Percentiles rank a stretch among this genome's conserved stretches.
These are phyloP conservation scores for Netta rufina DNA, from an alignment of 2,797 vertebrate species.

Conservation along the genomic window DNA sequence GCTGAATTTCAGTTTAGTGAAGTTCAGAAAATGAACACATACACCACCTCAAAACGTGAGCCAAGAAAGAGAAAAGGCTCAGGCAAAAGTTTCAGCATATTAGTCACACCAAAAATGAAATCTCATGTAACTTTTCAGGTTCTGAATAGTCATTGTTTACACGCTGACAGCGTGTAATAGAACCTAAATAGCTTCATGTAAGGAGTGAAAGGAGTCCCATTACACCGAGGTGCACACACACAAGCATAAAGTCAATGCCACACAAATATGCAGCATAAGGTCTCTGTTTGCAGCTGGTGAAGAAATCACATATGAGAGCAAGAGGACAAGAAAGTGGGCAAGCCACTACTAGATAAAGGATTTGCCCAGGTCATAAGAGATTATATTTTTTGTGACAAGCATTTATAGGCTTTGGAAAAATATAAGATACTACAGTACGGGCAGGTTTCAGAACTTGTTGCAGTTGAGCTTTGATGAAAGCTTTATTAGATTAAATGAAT, in stretches of 20 bases:
- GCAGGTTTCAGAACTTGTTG: neutral
- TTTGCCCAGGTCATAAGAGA: neutral
- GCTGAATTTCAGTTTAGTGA: neutral
- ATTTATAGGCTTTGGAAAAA: neutral
- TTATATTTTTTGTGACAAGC: rapidly evolving
- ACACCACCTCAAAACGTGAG: neutral
- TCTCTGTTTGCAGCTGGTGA: neutral
- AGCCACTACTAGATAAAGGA: rapidly evolving
- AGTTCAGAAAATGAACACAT: neutral
- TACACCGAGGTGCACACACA: neutral
- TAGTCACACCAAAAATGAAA: neutral
- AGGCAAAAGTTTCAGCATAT: too few species aligned
- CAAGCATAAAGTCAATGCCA: too few species aligned
- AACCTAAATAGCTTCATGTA: rapidly evolving
- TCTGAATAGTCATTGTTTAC: neutral
- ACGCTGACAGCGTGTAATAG: neutral
- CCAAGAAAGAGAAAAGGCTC: neutral
- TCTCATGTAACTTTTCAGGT: rapidly evolving
- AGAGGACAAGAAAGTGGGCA: neutral
- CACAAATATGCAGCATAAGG: rapidly evolving
- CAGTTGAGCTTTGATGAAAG: neutral
- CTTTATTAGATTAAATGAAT: neutral
- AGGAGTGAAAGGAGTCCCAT: neutral
- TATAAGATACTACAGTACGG: neutral
- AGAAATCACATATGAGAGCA: neutral